phyloP scores from a whole-genome alignment of 23 tunicate species.

The Trididemnum clinides region DNA sequence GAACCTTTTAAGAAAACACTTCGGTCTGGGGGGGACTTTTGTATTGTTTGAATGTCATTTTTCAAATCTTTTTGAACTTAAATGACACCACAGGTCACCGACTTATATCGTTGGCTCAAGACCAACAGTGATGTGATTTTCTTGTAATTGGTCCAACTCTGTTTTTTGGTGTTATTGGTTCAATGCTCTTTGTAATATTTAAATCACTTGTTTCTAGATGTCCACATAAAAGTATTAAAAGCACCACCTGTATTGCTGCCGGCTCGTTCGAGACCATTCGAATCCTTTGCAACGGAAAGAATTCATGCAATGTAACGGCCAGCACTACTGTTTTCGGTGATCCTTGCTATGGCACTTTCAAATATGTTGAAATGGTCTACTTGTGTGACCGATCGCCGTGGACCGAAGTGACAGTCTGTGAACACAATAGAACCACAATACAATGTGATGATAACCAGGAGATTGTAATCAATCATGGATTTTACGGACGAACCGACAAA shows the following conservation, averaged over 20 bases:
- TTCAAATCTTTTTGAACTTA: too few relatives aligned
- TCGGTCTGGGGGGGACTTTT: too few relatives aligned
- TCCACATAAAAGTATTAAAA: neutral
- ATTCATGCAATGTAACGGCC: slow-evolving; percentile 17
- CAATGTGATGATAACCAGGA: neutral
- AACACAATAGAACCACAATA: neutral
- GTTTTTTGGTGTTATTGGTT: too few relatives aligned
- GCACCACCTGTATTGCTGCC: neutral
- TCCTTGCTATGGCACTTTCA: slow-evolving; percentile 3
- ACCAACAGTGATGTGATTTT: too few relatives aligned
- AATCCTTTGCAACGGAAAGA: slow-evolving; percentile 8
- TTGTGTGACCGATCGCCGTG: slow-evolving; percentile 5
- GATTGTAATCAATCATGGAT: neutral
- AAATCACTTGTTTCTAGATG: too few relatives aligned
- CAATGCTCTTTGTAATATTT: too few relatives aligned
- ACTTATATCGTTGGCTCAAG: too few relatives aligned
- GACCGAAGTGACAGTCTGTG: slow-evolving; percentile 3
- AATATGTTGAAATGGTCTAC: neutral
- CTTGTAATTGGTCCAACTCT: too few relatives aligned
- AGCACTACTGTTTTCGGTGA: slow-evolving; percentile 3
- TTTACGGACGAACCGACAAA: slow-evolving; percentile 13
- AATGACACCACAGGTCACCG: too few relatives aligned
- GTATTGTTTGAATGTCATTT: too few relatives aligned
- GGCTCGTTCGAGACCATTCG: neutral
- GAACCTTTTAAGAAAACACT: too few relatives aligned